Percentiles rank a stretch among this genome's conserved stretches.
These are phyloP conservation scores for Enteromius mattozi DNA, from an alignment of 2,797 vertebrate genomes.

Conservation along the genomic window DNA sequence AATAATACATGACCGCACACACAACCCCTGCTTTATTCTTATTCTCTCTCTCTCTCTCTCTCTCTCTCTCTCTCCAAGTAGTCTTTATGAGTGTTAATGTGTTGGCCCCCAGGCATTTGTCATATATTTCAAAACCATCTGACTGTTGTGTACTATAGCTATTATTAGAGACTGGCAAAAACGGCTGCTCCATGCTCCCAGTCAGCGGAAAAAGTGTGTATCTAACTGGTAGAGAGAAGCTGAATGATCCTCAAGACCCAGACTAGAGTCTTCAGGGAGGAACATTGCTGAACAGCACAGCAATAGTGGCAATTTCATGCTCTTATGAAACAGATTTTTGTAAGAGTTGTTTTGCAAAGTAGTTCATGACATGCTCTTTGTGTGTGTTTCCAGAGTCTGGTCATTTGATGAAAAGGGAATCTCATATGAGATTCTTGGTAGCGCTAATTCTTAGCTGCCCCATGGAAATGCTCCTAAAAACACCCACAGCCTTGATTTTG, in stretches of 20 bases:
- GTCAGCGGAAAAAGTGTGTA: conserved; percentile 55
- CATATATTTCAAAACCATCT: conserved; percentile 80
- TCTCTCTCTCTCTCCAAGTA: conserved; percentile 52
- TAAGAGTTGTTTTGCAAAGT: conserved; percentile 25
- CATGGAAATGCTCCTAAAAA: neutral
- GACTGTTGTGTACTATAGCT: conserved; percentile 71
- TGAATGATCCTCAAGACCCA: conserved; percentile 30
- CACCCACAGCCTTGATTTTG: neutral
- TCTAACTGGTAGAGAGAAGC: conserved; percentile 3
- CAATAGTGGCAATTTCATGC: conserved; percentile 20
- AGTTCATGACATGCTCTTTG: conserved; percentile 29
- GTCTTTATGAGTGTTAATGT: conserved; percentile 65
- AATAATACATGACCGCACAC: conserved; percentile 3
- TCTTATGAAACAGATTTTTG: conserved; percentile 25
- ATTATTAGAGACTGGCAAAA: conserved; percentile 82
- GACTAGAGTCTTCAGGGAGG: conserved; percentile 11
- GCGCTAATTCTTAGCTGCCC: neutral
- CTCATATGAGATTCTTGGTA: conserved; percentile 7
- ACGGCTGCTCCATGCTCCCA: conserved; percentile 69
- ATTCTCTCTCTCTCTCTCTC: neutral
- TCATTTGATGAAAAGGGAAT: conserved; percentile 11
- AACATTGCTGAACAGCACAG: conserved; percentile 18
- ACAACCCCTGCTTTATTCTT: conserved; percentile 7
- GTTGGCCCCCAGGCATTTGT: conserved; percentile 67
- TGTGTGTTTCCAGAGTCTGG: neutral